Evolutionary conservation across 1,140 invertebrate genomes (phyloP).

Genomic region (Drosophila kepulauana): DNA sequence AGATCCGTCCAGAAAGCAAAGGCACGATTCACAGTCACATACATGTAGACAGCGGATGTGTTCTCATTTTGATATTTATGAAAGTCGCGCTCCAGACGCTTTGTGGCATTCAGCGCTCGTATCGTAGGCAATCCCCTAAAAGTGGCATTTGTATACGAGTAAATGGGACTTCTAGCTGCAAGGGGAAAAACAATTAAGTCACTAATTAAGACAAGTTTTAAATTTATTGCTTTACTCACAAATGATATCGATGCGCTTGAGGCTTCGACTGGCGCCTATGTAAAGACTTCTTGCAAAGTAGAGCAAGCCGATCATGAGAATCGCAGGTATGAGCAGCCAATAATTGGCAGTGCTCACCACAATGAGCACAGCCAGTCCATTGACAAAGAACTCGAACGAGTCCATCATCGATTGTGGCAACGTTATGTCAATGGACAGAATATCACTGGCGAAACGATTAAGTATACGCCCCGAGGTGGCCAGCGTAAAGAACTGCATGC

Average conservation of each 20-base stretch:
- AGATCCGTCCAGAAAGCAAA: conserved; percentile 88
- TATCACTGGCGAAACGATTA: conserved; percentile 94
- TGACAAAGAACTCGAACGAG: conserved; percentile 88
- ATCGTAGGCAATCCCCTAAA: conserved; percentile 93
- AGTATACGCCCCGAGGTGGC: conserved; percentile 93
- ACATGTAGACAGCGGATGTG: conserved; percentile 89
- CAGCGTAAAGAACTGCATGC: conserved; percentile 95
- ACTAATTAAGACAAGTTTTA: too few relatives aligned
- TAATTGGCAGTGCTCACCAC: conserved; percentile 92
- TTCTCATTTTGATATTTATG: conserved; percentile 91
- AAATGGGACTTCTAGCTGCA: conserved; percentile 91
- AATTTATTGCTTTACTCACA: conserved; percentile 86
- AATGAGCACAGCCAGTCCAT: conserved; percentile 88
- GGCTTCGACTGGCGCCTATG: conserved; percentile 90
- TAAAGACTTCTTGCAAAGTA: conserved; percentile 90
- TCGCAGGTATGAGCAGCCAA: conserved; percentile 90
- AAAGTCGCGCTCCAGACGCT: conserved; percentile 90
- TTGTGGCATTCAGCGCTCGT: conserved; percentile 89
- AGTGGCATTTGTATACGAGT: conserved; percentile 93
- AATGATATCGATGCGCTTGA: conserved; percentile 93
- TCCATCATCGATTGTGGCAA: conserved; percentile 92
- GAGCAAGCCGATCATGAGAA: conserved; percentile 89
- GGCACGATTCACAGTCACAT: conserved; percentile 88
- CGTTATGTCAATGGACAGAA: conserved; percentile 93
- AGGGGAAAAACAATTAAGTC: neutral